These are phyloP conservation scores for Archilochus colubris DNA, from an alignment of 2,113 vertebrate genomes.

Conservation along the genomic window DNA sequence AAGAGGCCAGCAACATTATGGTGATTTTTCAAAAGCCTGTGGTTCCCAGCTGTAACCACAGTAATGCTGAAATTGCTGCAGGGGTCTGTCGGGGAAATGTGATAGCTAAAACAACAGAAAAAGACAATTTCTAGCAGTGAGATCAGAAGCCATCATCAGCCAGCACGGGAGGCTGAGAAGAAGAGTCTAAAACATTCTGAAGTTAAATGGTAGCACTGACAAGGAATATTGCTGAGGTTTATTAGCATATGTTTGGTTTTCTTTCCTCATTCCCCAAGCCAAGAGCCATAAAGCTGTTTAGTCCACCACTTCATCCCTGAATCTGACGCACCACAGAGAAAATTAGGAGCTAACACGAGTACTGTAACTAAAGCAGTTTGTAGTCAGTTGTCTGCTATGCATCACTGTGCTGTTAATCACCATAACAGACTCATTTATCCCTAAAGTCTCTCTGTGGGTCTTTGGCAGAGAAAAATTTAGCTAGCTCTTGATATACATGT, in stretches of 20 bases:
- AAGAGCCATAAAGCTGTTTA: not conserved
- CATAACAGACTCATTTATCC: not conserved
- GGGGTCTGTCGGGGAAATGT: not conserved
- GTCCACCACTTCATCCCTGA: not conserved
- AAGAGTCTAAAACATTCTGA: not conserved
- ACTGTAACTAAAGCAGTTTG: not conserved
- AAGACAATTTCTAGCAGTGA: not conserved
- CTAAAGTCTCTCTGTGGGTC: not conserved
- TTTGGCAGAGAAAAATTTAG: conserved; percentile 10
- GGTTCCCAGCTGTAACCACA: not conserved
- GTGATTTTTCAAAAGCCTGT: not conserved
- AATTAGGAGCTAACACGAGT: not conserved
- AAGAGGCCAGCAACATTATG: not conserved
- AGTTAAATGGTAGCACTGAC: not conserved
- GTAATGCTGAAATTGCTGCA: not conserved
- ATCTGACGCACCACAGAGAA: not conserved
- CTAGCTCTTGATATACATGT: not conserved
- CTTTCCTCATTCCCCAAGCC: not conserved
- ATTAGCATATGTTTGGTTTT: not conserved
- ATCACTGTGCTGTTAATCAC: conserved; percentile 17
- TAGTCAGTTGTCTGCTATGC: conserved; percentile 3
- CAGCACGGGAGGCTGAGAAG: not conserved
- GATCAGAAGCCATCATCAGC: not conserved
- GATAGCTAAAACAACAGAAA: not conserved
- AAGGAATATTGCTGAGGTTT: not conserved